phyloP scores from a whole-genome alignment of 2,113 vertebrate genomes.

The Pseudopodoces humilis region DNA sequence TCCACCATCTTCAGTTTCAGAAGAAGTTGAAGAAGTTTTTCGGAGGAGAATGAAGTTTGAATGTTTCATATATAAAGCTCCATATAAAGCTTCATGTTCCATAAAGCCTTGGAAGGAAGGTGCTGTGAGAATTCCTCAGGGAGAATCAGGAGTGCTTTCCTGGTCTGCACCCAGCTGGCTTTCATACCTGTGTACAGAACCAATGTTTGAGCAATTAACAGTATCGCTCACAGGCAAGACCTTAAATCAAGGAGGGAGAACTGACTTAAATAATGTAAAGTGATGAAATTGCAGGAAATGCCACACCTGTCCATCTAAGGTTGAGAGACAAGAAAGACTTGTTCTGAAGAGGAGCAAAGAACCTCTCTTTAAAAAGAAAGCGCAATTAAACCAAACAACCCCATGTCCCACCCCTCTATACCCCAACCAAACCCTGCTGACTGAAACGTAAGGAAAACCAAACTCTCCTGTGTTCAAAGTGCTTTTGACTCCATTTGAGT shows the following conservation, averaged over 20 bases:
- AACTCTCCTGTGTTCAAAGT: neutral
- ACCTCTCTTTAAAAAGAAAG: neutral
- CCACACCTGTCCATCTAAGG: neutral
- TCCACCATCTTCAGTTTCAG: neutral
- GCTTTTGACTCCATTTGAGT: neutral
- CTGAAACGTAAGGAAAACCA: neutral
- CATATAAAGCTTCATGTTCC: too few species aligned
- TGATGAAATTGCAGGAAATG: slow-evolving; percentile 16
- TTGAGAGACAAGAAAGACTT: slow-evolving; percentile 11
- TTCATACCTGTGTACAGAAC: neutral
- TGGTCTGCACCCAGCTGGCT: neutral
- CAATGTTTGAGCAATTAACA: neutral
- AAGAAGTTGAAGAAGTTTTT: neutral
- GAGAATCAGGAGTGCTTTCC: neutral
- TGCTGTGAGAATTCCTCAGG: neutral
- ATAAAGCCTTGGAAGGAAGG: neutral
- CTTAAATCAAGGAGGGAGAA: neutral
- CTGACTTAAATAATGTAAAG: neutral
- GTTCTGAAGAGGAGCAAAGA: neutral
- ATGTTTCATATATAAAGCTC: neutral
- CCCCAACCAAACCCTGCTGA: neutral
- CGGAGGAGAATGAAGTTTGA: neutral
- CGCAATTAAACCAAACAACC: neutral
- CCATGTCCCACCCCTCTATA: accelerated
- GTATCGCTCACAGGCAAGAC: neutral